Evolutionary conservation across 2,888 invertebrate genomes (phyloP).

Genomic region (Volucella inflata): DNA sequence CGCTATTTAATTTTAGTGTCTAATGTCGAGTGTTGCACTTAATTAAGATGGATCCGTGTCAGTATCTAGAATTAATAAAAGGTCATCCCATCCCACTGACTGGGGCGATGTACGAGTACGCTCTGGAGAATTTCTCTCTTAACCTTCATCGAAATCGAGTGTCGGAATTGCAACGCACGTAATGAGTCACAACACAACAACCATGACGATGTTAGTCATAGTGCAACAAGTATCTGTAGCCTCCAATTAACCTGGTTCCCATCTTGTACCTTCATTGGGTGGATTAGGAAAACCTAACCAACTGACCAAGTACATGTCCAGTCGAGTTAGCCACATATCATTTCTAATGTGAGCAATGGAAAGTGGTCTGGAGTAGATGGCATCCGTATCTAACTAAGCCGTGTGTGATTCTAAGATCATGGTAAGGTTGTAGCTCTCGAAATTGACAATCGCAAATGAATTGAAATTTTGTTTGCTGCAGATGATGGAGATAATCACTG

Average conservation of each 20-base stretch:
- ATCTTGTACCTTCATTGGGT: constrained; percentile 72
- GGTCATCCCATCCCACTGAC: constrained; percentile 60
- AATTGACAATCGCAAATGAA: constrained; percentile 46
- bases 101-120: constrained; percentile 32
- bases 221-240: constrained; percentile 80
- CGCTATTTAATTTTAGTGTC: constrained; percentile 69
- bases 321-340: constrained; percentile 55
- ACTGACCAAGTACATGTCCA: constrained; percentile 53
- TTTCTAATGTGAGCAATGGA: constrained; percentile 54
- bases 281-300: background rate
- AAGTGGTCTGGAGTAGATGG: constrained; percentile 33
- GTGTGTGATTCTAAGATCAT: constrained; percentile 31
- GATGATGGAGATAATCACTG: constrained; percentile 39
- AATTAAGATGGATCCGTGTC: constrained; percentile 81
- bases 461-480: constrained; percentile 36
- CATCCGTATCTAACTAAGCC: background rate
- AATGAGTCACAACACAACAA: constrained; percentile 52
- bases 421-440: constrained; percentile 6
- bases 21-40: constrained; percentile 73
- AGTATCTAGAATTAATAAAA: constrained; percentile 76
- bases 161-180: constrained; percentile 55
- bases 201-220: constrained; percentile 79
- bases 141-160: constrained; percentile 57
- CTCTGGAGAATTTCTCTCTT: constrained; percentile 65
- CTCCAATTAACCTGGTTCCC: constrained; percentile 83